phyloP scores from a whole-genome alignment of 2,797 vertebrate genomes.

The Mallotus villosus region DNA sequence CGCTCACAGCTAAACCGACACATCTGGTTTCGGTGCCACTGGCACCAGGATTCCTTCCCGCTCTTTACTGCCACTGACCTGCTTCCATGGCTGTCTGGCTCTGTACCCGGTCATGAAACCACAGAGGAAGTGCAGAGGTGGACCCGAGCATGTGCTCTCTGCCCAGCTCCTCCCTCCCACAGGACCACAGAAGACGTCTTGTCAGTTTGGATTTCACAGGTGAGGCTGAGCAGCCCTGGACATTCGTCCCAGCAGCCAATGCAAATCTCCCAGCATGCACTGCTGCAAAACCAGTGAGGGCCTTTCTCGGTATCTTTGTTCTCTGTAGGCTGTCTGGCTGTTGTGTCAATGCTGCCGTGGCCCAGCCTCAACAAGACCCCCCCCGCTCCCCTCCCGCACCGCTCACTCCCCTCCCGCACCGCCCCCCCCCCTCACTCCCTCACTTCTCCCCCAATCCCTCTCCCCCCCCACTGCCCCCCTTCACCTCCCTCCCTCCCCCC shows the following conservation, averaged over 20 bases:
- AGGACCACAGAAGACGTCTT: slow-evolving; percentile 9
- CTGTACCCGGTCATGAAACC: slow-evolving; percentile 51
- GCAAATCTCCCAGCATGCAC: slow-evolving; percentile 15
- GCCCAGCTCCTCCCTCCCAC: slow-evolving; percentile 27
- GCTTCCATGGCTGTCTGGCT: slow-evolving; percentile 30
- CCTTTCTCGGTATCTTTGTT: slow-evolving; percentile 18
- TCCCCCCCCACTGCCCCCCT: too few species aligned
- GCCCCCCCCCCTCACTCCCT: too few species aligned
- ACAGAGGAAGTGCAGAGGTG: slow-evolving; percentile 37
- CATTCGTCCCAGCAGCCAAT: background rate
- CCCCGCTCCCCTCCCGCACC: too few species aligned
- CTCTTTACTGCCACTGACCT: slow-evolving; percentile 29
- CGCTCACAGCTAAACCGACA: slow-evolving; percentile 35
- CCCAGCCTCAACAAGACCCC: slow-evolving; percentile 15
- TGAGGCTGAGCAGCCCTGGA: background rate
- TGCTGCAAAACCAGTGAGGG: slow-evolving; percentile 9
- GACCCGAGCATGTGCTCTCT: slow-evolving; percentile 36
- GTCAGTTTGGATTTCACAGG: slow-evolving; percentile 18
- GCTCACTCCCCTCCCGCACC: too few species aligned
- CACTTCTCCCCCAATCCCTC: too few species aligned
- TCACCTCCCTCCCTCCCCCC: too few species aligned
- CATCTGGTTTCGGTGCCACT: slow-evolving; percentile 58
- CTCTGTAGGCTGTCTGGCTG: slow-evolving; percentile 16
- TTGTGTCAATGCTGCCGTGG: background rate
- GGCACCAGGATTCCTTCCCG: slow-evolving; percentile 41